phyloP scores from a whole-genome alignment of 2,797 vertebrate genomes.

The Antennarius maculatus region DNA sequence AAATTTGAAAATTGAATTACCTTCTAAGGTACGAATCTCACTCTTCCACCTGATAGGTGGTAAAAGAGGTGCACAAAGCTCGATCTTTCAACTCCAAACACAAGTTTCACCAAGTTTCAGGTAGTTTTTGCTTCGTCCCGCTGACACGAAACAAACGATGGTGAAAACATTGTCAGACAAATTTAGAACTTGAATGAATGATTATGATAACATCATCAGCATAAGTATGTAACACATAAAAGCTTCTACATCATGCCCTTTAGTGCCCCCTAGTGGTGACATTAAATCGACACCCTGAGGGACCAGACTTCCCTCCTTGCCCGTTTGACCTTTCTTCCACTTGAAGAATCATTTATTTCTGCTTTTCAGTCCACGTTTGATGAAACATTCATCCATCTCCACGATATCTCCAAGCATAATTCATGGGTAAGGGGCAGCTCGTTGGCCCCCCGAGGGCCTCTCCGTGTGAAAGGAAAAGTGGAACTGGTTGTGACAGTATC shows the following conservation, averaged over 20 bases:
- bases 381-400: conserved; percentile 10
- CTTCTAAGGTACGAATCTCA: no score
- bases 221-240: not conserved
- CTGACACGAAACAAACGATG: no score
- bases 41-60: no score
- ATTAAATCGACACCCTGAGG: not conserved
- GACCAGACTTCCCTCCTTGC: not conserved
- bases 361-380: conserved; percentile 4
- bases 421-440: conserved; percentile 4
- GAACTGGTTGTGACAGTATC: conserved; percentile 22
- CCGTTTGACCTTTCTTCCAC: not conserved
- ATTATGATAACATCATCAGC: not conserved
- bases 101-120: no score
- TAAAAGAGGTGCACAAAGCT: no score
- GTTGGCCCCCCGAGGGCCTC: conserved; percentile 4
- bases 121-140: no score
- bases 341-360: not conserved
- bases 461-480: not conserved
- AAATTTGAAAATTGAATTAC: no score
- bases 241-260: not conserved
- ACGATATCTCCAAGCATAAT: conserved; percentile 12
- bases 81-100: no score
- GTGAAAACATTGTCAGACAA: no score
- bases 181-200: no score
- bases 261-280: not conserved